phyloP scores from a whole-genome alignment of 2,113 vertebrate genomes.

The Pachyramphus minor region DNA sequence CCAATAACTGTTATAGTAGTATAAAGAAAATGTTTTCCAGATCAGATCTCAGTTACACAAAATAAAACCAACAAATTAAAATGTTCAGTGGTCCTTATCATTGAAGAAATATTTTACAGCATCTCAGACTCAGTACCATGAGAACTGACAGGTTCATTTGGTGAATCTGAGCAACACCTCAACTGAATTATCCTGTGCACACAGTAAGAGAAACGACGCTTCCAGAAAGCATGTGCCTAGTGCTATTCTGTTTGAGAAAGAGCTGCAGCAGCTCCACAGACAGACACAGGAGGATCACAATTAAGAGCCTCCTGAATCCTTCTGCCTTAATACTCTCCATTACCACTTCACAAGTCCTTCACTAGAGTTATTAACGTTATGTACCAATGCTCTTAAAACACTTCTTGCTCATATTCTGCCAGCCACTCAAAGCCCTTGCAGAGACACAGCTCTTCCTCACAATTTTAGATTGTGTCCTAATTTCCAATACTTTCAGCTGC shows the following conservation, averaged over 20 bases:
- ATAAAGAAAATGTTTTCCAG: neutral
- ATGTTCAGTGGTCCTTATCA: neutral
- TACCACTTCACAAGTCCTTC: neutral
- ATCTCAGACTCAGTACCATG: neutral
- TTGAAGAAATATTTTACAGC: neutral
- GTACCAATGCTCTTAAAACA: neutral
- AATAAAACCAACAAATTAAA: neutral
- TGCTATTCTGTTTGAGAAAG: neutral
- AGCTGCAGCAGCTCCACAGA: neutral
- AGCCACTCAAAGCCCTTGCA: neutral
- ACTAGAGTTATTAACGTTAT: neutral
- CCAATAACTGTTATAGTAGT: neutral
- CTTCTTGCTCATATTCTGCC: neutral
- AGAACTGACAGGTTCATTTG: neutral
- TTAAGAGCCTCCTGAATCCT: neutral
- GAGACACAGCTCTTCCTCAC: neutral
- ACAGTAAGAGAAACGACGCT: neutral
- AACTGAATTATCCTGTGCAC: neutral
- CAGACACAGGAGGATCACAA: neutral
- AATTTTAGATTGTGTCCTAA: neutral
- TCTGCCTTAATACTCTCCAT: neutral
- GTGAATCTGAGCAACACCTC: neutral
- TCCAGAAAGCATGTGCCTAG: neutral
- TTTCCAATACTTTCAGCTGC: neutral
- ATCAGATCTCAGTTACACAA: neutral